Percentiles rank a stretch among this genome's conserved stretches.
Conservation (phyloP, 2,113 vertebrate species). For the Toxotes jaculatrix region DNA sequence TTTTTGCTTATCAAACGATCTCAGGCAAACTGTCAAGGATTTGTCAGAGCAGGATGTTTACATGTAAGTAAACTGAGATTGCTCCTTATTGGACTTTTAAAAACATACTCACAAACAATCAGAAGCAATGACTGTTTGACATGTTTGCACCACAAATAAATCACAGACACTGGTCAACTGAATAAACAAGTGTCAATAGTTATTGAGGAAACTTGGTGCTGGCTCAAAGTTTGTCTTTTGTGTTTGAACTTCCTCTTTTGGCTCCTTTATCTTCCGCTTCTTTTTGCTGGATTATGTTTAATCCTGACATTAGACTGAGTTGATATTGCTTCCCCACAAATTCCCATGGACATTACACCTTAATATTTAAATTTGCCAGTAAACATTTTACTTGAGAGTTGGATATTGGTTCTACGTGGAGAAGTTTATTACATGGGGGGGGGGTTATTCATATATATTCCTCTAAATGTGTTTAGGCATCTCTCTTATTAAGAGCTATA, state of each 20-base stretch:
- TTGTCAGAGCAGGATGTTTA: constrained; percentile 9
- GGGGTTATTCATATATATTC: not conserved
- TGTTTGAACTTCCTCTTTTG: constrained; percentile 46
- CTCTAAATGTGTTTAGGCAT: not conserved
- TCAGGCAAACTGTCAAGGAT: constrained; percentile 65
- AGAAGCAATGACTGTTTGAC: too few relatives aligned
- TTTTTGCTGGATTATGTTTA: constrained; percentile 28
- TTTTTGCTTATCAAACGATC: constrained; percentile 77
- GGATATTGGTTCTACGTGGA: not conserved
- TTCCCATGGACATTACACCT: not conserved
- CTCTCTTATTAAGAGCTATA: not conserved
- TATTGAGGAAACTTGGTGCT: not conserved
- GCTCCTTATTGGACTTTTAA: not conserved
- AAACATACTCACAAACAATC: not conserved
- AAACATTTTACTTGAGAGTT: not conserved
- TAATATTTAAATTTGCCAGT: too few relatives aligned
- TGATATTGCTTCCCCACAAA: not conserved
- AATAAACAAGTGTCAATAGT: not conserved
- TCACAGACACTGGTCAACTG: not conserved
- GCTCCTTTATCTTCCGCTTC: not conserved
- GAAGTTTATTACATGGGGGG: not conserved
- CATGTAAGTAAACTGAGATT: constrained; percentile 45
- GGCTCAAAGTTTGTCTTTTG: constrained; percentile 8
- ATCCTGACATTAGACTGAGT: constrained; percentile 13
- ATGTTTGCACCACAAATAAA: constrained; percentile 4